These are phyloP conservation scores for Podilymbus podiceps DNA, from an alignment of 2,113 vertebrate genomes.

Conservation along the genomic window DNA sequence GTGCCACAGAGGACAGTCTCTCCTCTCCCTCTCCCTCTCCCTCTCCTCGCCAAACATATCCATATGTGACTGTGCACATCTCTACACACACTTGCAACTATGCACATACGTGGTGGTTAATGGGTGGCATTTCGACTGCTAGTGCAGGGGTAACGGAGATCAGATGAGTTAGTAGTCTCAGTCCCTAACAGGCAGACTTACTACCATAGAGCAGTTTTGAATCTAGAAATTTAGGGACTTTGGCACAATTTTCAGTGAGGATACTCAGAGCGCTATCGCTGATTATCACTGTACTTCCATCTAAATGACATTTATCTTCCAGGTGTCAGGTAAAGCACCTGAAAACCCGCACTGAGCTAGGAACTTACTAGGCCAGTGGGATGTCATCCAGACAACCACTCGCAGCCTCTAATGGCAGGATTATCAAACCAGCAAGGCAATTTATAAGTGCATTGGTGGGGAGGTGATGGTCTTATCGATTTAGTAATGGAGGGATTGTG, in stretches of 20 bases:
- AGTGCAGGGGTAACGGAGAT: neutral
- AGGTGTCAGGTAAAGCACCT: neutral
- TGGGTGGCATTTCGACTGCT: neutral
- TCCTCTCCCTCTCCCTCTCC: neutral
- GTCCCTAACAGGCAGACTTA: neutral
- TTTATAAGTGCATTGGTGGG: neutral
- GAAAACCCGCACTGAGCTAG: neutral
- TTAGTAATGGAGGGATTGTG: conserved; percentile 11
- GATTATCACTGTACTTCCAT: neutral
- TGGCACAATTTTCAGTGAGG: neutral
- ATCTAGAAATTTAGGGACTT: neutral
- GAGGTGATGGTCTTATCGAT: neutral
- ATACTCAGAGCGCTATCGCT: neutral
- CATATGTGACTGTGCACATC: neutral
- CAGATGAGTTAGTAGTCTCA: neutral
- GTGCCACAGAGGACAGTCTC: neutral
- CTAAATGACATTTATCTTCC: neutral
- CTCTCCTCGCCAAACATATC: neutral
- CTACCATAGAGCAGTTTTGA: neutral
- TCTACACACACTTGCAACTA: neutral
- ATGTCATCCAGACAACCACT: neutral
- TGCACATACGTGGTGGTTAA: neutral
- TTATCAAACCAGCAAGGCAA: conserved; percentile 24
- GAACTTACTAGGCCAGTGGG: neutral
- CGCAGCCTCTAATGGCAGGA: conserved; percentile 17